Base-by-base conservation (phyloP, 2,888 invertebrate genomes). In the Tyria jacobaeae region DNA sequence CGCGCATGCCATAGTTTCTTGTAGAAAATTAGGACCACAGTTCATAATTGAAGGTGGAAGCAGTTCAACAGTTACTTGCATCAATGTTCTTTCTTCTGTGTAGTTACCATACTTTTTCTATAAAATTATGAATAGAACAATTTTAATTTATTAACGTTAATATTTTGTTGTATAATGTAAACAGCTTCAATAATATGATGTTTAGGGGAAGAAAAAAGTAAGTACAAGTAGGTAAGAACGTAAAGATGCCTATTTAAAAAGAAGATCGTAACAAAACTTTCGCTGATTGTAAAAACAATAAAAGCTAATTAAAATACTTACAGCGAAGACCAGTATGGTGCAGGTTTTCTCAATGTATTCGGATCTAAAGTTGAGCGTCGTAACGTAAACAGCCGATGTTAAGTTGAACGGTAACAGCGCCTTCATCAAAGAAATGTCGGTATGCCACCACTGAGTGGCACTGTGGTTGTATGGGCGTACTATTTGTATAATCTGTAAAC, bases 401-500 rank as follows among this genome's bases (percentile, higher is more conserved):
- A 82, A 64, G 54, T 86, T 87, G 76, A 94, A 92, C 0, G 91
- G 88, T 14, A 86, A 37, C 24, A 93, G 68, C 0, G 90, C 89
- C 66, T 88, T 89, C 79, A 92, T 76, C n/a, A 94, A 68, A 0
- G 87, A 85, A 52, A 94, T 86, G 63, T 92, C 92, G 2, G 84
- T 87, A 31, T 78, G 79, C 91, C 91, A 92, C 89, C 89, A 90
- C 53, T 84, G 80, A 0, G 82, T 83, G 2, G 80, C 76, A 57
- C 83, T 90, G 68, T 87, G 85, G 66, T 88, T 87, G 65, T 71
- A 79, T 0, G 93, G 92, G 7, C 86, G 85, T 3, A 90, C 83
- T 37, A 93, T 83, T 85, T 89, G 82, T 39, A 92, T 84, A 2
- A 93, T 73, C 93, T 93, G 67, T 5, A 73, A 50, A 44, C 35